Evolutionary conservation across 2,113 vertebrate species (phyloP), one percentile per base, ranked within the genome.

Genomic region (Reinhardtius hippoglossoides): DNA sequence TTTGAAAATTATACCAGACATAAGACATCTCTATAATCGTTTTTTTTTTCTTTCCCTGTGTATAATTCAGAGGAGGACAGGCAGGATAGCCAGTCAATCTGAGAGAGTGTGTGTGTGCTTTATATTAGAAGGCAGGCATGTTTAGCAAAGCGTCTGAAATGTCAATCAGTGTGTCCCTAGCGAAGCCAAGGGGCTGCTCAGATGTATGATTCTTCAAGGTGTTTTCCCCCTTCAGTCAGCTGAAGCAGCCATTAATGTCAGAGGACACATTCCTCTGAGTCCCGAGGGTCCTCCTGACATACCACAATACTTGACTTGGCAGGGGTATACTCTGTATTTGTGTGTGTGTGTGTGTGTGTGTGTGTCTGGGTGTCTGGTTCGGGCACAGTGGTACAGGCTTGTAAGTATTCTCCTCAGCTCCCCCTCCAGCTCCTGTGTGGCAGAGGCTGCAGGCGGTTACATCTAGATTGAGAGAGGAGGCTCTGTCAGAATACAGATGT

Each of bases 321-420:
- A 83, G 75, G 72, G 64, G 74, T 90, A 77, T 74, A 82, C 70
- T 78, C 63, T 46, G 40, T 57, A 63, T 59, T 35, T 55, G 67
- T 65, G 73, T 62, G 24, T 24, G 24, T 24, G 24, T 23, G 26
- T 70, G 67, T 42, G 70, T 80, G 75, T 40, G 60, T 67, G 52
- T 74, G 79, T 52, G 71, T 58, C n/a, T 59, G 42, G 50, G 67
- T 65, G 73, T 62, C 52, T 67, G 55, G 60, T 56, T 44, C 20
- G 37, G 40, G 75, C 88, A 76, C 71, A 84, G 71, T 72, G 80
- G 74, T 79, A 44, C 63, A 84, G 79, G 63, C 88, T 87, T 86
- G 82, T 93, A 90, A 93, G 87, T 93, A 93, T 93, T 93, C 92
- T 89, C 85, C 90, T 93, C 92, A 92, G 91, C 89, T 91, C 74